Evolutionary conservation across 2,888 invertebrate genomes (phyloP).

Genomic region (Morpho deidamia): DNA sequence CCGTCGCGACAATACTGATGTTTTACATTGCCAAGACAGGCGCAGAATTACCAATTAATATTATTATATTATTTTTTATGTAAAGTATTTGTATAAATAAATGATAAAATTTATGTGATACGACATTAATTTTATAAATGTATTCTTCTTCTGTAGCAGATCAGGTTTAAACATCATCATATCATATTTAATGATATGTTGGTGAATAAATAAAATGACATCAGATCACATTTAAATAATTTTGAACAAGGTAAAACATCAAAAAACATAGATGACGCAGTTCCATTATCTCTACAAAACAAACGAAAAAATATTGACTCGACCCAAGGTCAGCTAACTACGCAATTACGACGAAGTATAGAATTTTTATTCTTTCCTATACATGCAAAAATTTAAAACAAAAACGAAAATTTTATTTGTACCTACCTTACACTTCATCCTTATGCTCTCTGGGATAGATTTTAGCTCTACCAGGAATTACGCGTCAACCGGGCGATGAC

Average conservation of each 20-base stretch:
- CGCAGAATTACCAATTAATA: no score
- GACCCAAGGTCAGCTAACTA: constrained; percentile 30
- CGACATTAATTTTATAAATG: no score
- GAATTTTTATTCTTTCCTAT: constrained; percentile 2
- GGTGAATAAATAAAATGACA: no score
- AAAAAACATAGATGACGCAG: not conserved
- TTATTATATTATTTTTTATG: no score
- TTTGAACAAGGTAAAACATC: not conserved
- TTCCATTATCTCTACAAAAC: not conserved
- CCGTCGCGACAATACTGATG: no score
- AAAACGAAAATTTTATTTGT: constrained; percentile 28
- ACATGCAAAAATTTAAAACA: constrained; percentile 13
- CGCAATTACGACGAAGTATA: constrained; percentile 25
- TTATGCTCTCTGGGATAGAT: constrained; percentile 13
- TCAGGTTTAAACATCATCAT: no score
- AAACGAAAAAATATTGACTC: constrained; percentile 24
- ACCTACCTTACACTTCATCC: constrained; percentile 46
- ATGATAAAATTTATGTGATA: no score
- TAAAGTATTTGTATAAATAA: no score
- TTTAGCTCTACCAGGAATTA: constrained; percentile 15
- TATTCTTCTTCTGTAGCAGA: no score
- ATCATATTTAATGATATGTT: no score
- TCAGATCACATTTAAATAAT: not conserved
- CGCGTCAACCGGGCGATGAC: constrained; percentile 54
- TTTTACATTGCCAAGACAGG: no score